phyloP scores from a whole-genome alignment of 2,797 vertebrate species.

The Dermochelys coriacea region DNA sequence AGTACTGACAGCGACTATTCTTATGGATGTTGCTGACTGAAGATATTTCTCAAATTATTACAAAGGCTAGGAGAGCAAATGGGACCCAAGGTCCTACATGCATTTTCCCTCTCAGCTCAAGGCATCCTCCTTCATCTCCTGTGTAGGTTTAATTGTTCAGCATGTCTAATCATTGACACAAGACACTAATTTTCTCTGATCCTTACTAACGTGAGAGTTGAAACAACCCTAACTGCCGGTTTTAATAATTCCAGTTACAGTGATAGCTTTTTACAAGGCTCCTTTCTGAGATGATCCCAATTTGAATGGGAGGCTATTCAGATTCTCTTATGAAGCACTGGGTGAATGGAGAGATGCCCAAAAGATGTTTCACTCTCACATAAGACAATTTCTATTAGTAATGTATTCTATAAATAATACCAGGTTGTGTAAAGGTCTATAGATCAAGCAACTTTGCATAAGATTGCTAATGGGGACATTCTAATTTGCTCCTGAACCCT shows the following conservation, averaged over 20 bases:
- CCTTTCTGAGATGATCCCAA: not conserved
- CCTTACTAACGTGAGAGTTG: not conserved
- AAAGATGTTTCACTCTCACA: not conserved
- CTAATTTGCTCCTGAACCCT: not conserved
- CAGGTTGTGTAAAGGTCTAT: not conserved
- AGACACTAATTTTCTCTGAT: not conserved
- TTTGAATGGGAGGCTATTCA: not conserved
- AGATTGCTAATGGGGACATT: not conserved
- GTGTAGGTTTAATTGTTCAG: not conserved
- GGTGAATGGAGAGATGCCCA: not conserved
- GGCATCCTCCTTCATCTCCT: not conserved
- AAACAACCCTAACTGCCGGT: not conserved
- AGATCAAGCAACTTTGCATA: not conserved
- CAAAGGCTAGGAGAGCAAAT: not conserved
- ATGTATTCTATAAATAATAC: not conserved
- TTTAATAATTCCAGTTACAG: constrained; percentile 9
- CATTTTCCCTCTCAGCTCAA: not conserved
- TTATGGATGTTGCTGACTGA: not conserved
- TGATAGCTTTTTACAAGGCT: not conserved
- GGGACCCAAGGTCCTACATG: not conserved
- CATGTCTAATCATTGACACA: not conserved
- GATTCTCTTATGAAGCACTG: not conserved
- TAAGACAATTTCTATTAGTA: not conserved
- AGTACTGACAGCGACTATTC: not conserved
- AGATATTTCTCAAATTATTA: not conserved